Conservation (phyloP, 2,797 vertebrate species). For the Trematomus bernacchii region DNA sequence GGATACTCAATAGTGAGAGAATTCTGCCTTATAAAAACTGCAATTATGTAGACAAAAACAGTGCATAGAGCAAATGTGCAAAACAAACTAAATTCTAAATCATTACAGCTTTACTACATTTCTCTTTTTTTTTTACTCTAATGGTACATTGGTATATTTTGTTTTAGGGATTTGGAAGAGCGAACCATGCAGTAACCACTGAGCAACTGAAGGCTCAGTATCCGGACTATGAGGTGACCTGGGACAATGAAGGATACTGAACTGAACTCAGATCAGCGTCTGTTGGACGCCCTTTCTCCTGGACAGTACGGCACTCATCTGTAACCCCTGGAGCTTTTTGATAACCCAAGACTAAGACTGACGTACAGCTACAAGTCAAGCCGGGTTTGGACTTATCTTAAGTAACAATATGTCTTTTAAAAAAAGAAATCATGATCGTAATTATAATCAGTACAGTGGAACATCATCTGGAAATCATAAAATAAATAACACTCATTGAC, state of each 20-base stretch:
- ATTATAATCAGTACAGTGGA: not conserved
- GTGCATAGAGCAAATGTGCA: not conserved
- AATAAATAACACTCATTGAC: constrained; percentile 17
- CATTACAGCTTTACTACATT: not conserved
- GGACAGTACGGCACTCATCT: constrained; percentile 25
- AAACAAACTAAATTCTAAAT: not conserved
- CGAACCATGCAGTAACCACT: constrained; percentile 89
- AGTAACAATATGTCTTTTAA: not conserved
- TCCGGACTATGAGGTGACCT: constrained; percentile 92
- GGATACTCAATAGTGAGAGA: constrained; percentile 94
- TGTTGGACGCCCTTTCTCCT: not conserved
- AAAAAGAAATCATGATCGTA: too few relatives aligned
- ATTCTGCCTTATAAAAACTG: not conserved
- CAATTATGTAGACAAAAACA: too few relatives aligned
- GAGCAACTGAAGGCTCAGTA: constrained; percentile 91
- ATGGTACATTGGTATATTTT: not conserved
- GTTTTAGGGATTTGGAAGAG: constrained; percentile 92
- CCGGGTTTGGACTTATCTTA: not conserved
- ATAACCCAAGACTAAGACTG: not conserved
- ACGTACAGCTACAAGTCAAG: not conserved
- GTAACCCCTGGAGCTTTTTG: not conserved
- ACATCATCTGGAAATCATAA: not conserved
- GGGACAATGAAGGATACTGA: constrained; percentile 96
- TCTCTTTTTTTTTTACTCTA: not conserved
- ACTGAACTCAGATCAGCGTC: not conserved